A percentile compares a stretch with the other conserved stretches of the same genome.
Conservation (phyloP, 2,113 vertebrate species). For the Boulengeromyrus knoepffleri region DNA sequence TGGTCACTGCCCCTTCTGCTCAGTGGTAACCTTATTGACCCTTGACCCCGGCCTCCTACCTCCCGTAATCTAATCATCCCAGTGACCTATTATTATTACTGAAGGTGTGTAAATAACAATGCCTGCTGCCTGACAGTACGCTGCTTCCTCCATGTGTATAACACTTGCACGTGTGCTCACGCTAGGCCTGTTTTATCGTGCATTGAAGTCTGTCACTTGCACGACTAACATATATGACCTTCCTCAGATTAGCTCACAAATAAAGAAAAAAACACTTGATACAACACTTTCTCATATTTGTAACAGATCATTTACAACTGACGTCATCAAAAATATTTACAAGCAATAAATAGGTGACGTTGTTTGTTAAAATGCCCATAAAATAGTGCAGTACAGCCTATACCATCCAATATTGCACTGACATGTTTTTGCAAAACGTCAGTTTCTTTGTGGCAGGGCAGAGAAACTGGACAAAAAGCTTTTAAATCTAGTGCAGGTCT, state of each 20-base stretch:
- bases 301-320: neutral
- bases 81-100: neutral
- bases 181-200: neutral
- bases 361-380: neutral
- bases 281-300: neutral
- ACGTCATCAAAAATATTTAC: neutral
- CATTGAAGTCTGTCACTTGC: neutral
- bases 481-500: neutral
- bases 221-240: neutral
- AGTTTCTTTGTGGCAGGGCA: neutral
- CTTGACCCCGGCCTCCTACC: neutral
- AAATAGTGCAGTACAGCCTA: neutral
- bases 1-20: neutral
- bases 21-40: neutral
- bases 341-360: neutral
- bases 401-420: neutral
- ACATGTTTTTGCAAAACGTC: neutral
- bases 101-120: neutral
- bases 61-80: neutral
- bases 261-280: neutral
- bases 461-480: neutral
- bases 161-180: neutral
- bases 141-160: neutral
- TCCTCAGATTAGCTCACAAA: neutral
- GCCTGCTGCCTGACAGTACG: neutral